Percentiles rank a stretch among this genome's conserved stretches.
phyloP scores from a whole-genome alignment of 2,113 vertebrate species.

The Aphyosemion australe region DNA sequence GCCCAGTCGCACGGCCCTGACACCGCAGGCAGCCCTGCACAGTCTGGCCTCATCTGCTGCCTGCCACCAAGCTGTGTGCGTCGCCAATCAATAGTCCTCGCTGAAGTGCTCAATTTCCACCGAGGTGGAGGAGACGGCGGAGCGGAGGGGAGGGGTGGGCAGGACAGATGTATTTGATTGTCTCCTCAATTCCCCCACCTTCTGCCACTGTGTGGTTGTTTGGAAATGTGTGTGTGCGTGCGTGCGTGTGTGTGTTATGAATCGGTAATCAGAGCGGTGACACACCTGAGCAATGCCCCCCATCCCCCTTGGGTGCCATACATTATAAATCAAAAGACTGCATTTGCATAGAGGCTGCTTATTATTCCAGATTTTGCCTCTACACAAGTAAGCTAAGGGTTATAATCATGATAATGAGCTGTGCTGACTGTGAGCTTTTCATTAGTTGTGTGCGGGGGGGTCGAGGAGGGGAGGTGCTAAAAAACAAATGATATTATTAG shows the following conservation, averaged over 20 bases:
- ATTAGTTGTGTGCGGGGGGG: conserved; percentile 70
- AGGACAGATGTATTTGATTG: conserved; percentile 81
- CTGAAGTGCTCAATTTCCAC: conserved; percentile 81
- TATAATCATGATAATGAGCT: conserved; percentile 80
- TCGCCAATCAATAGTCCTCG: conserved; percentile 81
- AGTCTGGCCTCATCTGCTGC: conserved; percentile 77
- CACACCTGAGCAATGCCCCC: conserved; percentile 84
- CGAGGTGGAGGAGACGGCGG: conserved; percentile 59
- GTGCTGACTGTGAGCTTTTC: conserved; percentile 80
- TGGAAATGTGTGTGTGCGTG: conserved; percentile 27
- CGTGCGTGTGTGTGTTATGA: conserved; percentile 74
- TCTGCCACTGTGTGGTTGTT: conserved; percentile 63
- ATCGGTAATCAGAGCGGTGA: conserved; percentile 83
- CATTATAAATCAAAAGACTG: conserved; percentile 85
- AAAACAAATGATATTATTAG: conserved; percentile 74
- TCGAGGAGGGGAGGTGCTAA: conserved; percentile 46
- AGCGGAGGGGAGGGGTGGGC: conserved; percentile 58
- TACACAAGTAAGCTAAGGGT: conserved; percentile 74
- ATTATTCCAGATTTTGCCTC: conserved; percentile 78
- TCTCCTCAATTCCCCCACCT: conserved; percentile 79
- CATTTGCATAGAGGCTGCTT: conserved; percentile 82
- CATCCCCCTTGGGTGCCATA: conserved; percentile 80
- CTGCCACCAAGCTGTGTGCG: conserved; percentile 69
- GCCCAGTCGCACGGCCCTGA: conserved; percentile 42
- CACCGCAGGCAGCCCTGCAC: conserved; percentile 57